Base-by-base conservation (phyloP, 2,113 vertebrate species). In the Coptodon bakossiorum region DNA sequence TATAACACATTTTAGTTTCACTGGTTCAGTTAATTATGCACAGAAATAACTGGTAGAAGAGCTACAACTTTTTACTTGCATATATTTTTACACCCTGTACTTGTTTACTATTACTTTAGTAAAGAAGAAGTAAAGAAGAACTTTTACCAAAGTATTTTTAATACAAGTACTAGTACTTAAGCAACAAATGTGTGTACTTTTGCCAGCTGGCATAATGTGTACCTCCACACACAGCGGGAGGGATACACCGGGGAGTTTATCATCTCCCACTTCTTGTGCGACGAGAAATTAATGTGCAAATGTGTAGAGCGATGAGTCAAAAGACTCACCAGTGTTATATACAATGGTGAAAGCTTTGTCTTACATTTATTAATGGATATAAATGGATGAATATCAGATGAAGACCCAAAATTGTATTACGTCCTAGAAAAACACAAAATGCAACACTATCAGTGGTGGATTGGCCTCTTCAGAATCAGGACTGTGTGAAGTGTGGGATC, bases 341-440 rank as follows among this genome's bases (percentile, higher is more conserved):
- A 11, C 61, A 2, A 66, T 7, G 61, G 0, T n/a, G 10, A 38
- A 66, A 66, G 61, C 34, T 38, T 0, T 38, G 6, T 66, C 61
- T n/a, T 38, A 38, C 9, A 36, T 38, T 13, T n/a, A 38, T 36
- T 66, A n/a, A 36, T n/a, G 9, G 61, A 66, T 66, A 66, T 66
- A 38, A n/a, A 38, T 19, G 59, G 31, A 36, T 2, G 61, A 66
- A 38, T n/a, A 66, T 66, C 61, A 38, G 61, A n/a, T 38, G 10
- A 66, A 66, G 61, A 66, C 31, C 6, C 4, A 0, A 5, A 66
- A n/a, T n/a, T 19, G 29, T 63, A 34, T 63, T 34, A 34, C 0
- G 16, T 0, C 59, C 16, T 34, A 63, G 59, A 63, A 66, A 36
- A n/a, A 66, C 29, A 63, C 63, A 68, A 38, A 68, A 68, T 22